phyloP scores from a whole-genome alignment of 2,888 invertebrate species.

The Caenorhabditis auriculariae region DNA sequence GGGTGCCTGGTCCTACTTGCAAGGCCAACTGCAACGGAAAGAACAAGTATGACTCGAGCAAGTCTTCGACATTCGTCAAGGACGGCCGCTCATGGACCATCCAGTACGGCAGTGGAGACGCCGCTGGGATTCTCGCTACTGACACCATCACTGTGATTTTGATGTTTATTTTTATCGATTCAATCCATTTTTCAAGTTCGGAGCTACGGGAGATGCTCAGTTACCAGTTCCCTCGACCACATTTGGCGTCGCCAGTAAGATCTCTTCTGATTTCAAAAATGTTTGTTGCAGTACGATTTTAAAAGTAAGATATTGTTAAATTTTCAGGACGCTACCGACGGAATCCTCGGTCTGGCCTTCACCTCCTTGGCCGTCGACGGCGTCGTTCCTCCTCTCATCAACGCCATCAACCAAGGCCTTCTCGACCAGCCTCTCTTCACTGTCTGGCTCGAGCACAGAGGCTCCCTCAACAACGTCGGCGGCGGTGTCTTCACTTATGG shows the following conservation, averaged over 20 bases:
- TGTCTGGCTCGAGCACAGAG: constrained; percentile 40
- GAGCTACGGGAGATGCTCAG: constrained; percentile 24
- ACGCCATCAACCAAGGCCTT: constrained; percentile 39
- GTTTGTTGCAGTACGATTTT: constrained; percentile 4
- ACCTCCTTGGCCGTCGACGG: constrained; percentile 40
- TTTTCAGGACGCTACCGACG: constrained; percentile 41
- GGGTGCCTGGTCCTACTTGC: constrained; percentile 38
- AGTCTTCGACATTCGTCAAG: constrained; percentile 74
- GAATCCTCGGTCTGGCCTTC: constrained; percentile 42
- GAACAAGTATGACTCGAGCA: constrained; percentile 85
- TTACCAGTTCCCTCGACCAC: constrained; percentile 45
- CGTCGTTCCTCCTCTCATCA: constrained; percentile 37
- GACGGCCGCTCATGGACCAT: constrained; percentile 67
- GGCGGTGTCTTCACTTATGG: constrained; percentile 51
- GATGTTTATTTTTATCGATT: neutral
- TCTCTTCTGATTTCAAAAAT: constrained; percentile 41
- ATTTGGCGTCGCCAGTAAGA: constrained; percentile 48
- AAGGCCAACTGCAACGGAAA: constrained; percentile 64
- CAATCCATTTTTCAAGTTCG: constrained; percentile 27
- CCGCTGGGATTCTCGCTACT: constrained; percentile 66
- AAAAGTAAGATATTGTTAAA: no score
- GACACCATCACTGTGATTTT: constrained; percentile 61
- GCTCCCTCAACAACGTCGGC: constrained; percentile 30
- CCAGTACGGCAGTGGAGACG: constrained; percentile 66
- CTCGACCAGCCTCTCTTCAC: constrained; percentile 43